Evolutionary conservation across 2,888 invertebrate species (phyloP).

Genomic region (Ennomos erosarius): DNA sequence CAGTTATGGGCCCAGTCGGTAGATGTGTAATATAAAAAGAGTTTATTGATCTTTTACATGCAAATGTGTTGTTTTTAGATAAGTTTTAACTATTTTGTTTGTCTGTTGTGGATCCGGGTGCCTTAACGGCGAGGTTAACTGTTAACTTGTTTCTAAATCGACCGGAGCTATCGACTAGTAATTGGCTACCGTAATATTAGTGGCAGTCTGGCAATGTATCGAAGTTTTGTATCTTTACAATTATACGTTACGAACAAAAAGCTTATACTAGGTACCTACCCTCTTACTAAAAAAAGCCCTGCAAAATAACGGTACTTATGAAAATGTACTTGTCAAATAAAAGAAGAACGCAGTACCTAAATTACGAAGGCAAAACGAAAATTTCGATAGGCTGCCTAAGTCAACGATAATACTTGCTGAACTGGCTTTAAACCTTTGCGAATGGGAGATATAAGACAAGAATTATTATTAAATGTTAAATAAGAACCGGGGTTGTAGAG

Average conservation of each 20-base stretch:
- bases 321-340: too few relatives aligned
- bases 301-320: too few relatives aligned
- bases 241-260: slow-evolving; percentile 14
- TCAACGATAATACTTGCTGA: neutral
- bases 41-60: slow-evolving; percentile 14
- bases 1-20: too few relatives aligned
- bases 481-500: too few relatives aligned
- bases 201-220: slow-evolving; percentile 32
- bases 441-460: neutral
- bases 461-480: neutral
- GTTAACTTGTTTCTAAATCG: slow-evolving; percentile 40
- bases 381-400: neutral
- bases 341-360: neutral
- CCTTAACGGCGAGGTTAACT: slow-evolving; percentile 23
- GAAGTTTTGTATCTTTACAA: slow-evolving; percentile 26
- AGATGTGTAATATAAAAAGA: slow-evolving; percentile 9
- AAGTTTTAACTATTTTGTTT: slow-evolving; percentile 14
- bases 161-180: slow-evolving; percentile 40
- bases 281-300: too few relatives aligned
- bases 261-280: slow-evolving; percentile 1
- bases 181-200: slow-evolving; percentile 51
- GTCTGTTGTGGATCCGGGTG: slow-evolving; percentile 20
- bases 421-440: slow-evolving; percentile 2
- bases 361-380: neutral
- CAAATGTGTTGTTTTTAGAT: slow-evolving; percentile 7